Evolutionary conservation across 2,797 vertebrate species (phyloP), one percentile per base, ranked within the genome.

Genomic region (Danio aesculapii): DNA sequence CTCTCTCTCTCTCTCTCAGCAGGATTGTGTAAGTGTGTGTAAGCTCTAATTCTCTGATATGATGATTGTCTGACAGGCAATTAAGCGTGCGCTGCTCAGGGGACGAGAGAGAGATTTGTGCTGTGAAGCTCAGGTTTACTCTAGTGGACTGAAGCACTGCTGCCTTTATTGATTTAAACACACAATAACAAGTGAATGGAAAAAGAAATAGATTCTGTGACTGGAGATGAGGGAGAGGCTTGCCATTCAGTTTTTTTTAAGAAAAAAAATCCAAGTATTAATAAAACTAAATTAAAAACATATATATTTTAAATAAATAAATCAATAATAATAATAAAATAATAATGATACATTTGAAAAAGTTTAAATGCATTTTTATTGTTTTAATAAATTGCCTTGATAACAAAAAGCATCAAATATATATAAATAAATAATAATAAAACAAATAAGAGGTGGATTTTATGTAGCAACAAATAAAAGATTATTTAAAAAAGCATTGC

Each of bases 21-120:
- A 17, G 73, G 50, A 46, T 52, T 61, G 73, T 52, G 21, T 53
- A 58, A 69, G 17, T 52, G 16, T 47, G 62, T 57, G 62, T 14
- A 30, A 55, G 64, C 52, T 61, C 80, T 76, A 75, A 75, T 75
- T 75, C 73, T 21, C 73, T 57, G 58, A 75, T 62, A 52, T 21
- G 19, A 53, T 76, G 73, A 76, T 69, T 63, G 80, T 82, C 80
- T 82, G 80, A 82, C 80, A 76, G 80, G 72, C 73, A 82, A 82
- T 82, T 82, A 82, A 82, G 68, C 80, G 70, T 14, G 46, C 76
- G 80, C 64, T 50, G 74, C 57, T 44, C 66, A 1, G 53, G 63
- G 63, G 66, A 81, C 71, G 30, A 30, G 52, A n/a, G 79, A 52
- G 79, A 52, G 79, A 75, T 75, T 75, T 68, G 44, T 58, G 63